A percentile compares a stretch with the other conserved stretches of the same genome.
phyloP scores from a whole-genome alignment of 2,113 vertebrate genomes.

The Isichthys henryi region DNA sequence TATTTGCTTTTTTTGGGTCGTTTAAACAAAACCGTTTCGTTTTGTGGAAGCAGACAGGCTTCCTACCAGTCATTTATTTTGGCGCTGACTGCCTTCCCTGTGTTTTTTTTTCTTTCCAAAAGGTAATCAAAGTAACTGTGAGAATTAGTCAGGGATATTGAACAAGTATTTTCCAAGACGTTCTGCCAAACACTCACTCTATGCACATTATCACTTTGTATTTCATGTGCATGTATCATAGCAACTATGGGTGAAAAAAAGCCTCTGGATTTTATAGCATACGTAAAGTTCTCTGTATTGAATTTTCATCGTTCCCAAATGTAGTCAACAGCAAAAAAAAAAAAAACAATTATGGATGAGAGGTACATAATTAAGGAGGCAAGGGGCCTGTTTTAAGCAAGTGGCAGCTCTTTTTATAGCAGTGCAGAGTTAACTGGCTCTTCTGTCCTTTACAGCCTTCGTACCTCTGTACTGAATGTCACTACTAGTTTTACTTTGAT shows the following conservation, averaged over 20 bases:
- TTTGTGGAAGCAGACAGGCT: conserved; percentile 42
- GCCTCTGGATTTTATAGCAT: conserved; percentile 28
- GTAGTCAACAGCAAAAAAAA: neutral
- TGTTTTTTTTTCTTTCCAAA: conserved; percentile 29
- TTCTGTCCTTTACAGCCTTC: neutral
- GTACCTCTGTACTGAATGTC: neutral
- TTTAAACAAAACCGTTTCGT: conserved; percentile 34
- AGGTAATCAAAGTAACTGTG: conserved; percentile 48
- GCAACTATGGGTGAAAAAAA: conserved; percentile 30
- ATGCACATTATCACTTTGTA: conserved; percentile 34
- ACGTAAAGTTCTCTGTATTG: conserved; percentile 40
- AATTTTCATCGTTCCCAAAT: conserved; percentile 29
- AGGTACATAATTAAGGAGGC: neutral
- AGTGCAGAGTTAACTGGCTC: neutral
- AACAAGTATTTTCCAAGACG: conserved; percentile 44
- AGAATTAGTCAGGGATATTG: conserved; percentile 49
- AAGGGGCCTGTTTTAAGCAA: neutral
- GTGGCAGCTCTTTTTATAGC: neutral
- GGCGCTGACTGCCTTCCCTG: neutral
- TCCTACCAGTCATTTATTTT: conserved; percentile 39
- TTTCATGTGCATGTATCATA: conserved; percentile 40
- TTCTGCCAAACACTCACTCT: conserved; percentile 39
- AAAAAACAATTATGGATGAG: neutral
- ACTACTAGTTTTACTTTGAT: neutral
- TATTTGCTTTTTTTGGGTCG: conserved; percentile 38